Percentiles rank a stretch among this genome's conserved stretches.
Conservation (phyloP, 2,113 vertebrate species). For the Oenanthe melanoleuca region DNA sequence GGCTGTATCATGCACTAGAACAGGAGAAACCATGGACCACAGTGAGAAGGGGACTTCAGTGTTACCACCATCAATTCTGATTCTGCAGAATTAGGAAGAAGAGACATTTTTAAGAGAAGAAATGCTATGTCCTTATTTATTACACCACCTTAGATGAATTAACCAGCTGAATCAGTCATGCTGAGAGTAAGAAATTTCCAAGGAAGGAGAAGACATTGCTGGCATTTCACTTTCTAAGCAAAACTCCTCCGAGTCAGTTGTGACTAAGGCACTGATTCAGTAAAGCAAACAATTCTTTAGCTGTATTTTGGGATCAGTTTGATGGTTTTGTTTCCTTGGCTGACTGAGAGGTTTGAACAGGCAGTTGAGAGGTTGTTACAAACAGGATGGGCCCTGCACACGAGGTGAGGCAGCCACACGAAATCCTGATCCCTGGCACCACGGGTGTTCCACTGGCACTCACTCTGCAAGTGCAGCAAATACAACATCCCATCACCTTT, state of each 20-base stretch:
- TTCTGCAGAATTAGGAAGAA: not conserved
- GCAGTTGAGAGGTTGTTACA: not conserved
- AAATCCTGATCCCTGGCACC: not conserved
- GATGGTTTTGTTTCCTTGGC: not conserved
- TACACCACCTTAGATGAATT: conserved; percentile 1
- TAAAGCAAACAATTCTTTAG: conserved; percentile 1
- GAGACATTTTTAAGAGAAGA: not conserved
- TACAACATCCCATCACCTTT: not conserved
- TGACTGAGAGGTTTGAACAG: not conserved
- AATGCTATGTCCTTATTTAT: not conserved
- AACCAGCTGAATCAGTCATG: conserved; percentile 22
- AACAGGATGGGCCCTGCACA: not conserved
- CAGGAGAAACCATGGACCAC: not conserved
- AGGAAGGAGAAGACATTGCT: not conserved
- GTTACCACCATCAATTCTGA: not conserved
- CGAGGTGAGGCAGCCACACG: not conserved
- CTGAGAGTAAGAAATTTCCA: conserved; percentile 32
- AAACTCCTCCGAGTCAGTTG: conserved; percentile 34
- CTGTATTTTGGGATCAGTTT: not conserved
- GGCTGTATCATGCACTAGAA: not conserved
- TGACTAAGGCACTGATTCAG: conserved; percentile 61
- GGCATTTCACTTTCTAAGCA: conserved; percentile 29
- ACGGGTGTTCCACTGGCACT: not conserved
- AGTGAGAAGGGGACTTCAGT: not conserved
- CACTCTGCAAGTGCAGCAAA: not conserved